Percentiles rank a stretch among this genome's conserved stretches.
Conservation (phyloP, 1,140 invertebrate species). For the Teleogryllus occipitalis region DNA sequence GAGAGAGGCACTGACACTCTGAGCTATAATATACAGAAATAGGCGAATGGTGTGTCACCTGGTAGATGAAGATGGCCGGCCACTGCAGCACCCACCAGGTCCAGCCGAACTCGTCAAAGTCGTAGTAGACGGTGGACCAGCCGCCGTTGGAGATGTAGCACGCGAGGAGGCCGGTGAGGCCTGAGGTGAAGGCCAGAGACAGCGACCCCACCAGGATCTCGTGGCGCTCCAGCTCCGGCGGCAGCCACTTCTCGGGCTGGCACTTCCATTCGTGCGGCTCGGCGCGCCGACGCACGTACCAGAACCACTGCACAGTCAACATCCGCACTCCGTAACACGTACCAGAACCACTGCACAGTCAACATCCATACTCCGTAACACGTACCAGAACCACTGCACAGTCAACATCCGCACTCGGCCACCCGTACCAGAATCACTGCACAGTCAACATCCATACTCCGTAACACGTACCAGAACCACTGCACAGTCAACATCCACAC, state of each 20-base stretch:
- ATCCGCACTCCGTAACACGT: not conserved
- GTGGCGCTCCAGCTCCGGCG: constrained; percentile 54
- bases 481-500: no score
- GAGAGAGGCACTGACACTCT: no score
- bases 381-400: not conserved
- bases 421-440: no score
- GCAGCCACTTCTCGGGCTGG: constrained; percentile 58
- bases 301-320: constrained; percentile 50
- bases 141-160: constrained; percentile 60
- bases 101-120: constrained; percentile 52
- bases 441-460: no score
- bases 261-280: constrained; percentile 61
- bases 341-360: not conserved
- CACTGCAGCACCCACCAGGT: constrained; percentile 55
- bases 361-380: not conserved
- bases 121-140: constrained; percentile 53
- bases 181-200: constrained; percentile 46
- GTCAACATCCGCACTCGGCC: not conserved
- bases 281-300: constrained; percentile 50
- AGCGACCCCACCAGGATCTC: constrained; percentile 55
- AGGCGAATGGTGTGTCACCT: constrained; percentile 35
- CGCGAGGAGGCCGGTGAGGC: constrained; percentile 47
- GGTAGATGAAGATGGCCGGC: constrained; percentile 52
- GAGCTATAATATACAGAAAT: no score
- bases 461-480: no score